A percentile compares a stretch with the other conserved stretches of the same genome.
Conservation (phyloP, 2,113 vertebrate genomes). For the Vidua chalybeata region DNA sequence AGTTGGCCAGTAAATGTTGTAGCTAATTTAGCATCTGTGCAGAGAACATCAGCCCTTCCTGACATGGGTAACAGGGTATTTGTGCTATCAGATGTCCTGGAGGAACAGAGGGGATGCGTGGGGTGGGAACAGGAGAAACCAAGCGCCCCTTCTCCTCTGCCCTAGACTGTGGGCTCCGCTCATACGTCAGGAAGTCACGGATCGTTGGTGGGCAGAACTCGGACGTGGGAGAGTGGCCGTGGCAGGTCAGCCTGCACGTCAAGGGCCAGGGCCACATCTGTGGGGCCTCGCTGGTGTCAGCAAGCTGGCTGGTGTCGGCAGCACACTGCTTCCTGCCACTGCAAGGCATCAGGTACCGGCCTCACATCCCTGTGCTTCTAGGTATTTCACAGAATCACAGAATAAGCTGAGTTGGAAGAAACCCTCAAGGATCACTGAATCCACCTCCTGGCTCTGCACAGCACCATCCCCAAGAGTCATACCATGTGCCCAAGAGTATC, state of each 20-base stretch:
- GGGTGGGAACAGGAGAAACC: background rate
- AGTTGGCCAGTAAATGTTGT: background rate
- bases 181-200: slow-evolving; percentile 75
- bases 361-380: background rate
- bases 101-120: accelerated
- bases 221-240: slow-evolving; percentile 86
- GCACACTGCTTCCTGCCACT: slow-evolving; percentile 89
- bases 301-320: slow-evolving; percentile 87
- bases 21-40: background rate
- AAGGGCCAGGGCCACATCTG: slow-evolving; percentile 81
- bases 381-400: background rate
- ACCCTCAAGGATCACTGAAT: background rate
- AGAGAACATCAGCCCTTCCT: background rate
- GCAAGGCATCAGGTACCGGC: slow-evolving; percentile 62
- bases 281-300: slow-evolving; percentile 85
- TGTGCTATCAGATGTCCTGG: background rate
- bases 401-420: background rate
- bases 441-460: background rate
- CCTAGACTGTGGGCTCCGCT: slow-evolving; percentile 84
- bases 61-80: accelerated
- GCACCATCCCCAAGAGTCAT: background rate
- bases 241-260: slow-evolving; percentile 93
- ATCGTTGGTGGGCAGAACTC: slow-evolving; percentile 89
- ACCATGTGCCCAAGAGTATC: background rate
- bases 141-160: accelerated